A percentile compares a stretch with the other conserved stretches of the same genome.
Evolutionary conservation across 2,113 vertebrate species (phyloP).

Genomic region (Sciurus niger): DNA sequence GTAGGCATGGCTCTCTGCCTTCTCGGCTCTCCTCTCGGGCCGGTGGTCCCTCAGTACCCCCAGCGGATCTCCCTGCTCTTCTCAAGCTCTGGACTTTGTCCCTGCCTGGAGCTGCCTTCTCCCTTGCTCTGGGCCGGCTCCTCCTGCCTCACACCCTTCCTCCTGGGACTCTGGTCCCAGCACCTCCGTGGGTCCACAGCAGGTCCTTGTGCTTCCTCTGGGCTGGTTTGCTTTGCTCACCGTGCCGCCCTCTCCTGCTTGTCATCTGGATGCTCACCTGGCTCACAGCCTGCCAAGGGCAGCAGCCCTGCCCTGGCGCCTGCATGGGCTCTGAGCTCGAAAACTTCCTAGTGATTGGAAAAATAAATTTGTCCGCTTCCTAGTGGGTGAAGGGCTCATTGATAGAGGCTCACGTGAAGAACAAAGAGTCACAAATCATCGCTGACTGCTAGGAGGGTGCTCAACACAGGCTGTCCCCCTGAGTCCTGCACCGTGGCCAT

Average conservation of each 20-base stretch:
- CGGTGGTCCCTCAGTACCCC: rapidly evolving
- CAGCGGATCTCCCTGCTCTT: background rate
- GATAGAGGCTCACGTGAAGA: background rate
- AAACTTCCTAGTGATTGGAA: background rate
- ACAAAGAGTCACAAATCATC: too few species aligned
- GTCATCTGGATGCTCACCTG: rapidly evolving
- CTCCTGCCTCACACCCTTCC: background rate
- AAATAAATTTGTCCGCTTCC: background rate
- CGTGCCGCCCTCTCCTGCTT: background rate
- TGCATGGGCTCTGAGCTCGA: background rate
- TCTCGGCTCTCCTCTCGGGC: background rate
- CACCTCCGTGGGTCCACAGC: background rate
- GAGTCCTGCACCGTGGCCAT: background rate
- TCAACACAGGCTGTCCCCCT: background rate
- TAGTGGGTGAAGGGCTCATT: background rate
- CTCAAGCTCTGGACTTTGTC: background rate
- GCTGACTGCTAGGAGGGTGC: background rate
- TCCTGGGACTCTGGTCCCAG: background rate
- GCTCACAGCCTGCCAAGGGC: too few species aligned
- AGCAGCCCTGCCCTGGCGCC: rapidly evolving
- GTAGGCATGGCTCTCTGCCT: background rate
- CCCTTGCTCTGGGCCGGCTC: background rate
- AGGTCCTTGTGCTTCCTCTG: too few species aligned
- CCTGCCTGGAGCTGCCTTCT: background rate
- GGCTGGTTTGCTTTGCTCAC: background rate